Evolutionary conservation across 1,140 invertebrate genomes (phyloP).

Genomic region (Cherax quadricarinatus): DNA sequence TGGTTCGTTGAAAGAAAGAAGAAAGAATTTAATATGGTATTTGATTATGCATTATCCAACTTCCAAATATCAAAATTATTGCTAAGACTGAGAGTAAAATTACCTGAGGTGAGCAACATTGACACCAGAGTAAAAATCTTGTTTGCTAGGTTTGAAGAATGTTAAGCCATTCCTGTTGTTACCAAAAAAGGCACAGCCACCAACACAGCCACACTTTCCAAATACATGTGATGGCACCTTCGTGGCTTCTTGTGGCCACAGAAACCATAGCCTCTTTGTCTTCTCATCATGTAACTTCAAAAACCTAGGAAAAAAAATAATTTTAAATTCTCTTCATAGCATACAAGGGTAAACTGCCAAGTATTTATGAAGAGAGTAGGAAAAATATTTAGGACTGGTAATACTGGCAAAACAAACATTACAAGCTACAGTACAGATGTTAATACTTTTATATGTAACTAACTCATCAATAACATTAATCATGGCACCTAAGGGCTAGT

Average conservation of each 20-base stretch:
- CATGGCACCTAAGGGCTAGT: too few species aligned
- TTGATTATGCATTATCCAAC: too few species aligned
- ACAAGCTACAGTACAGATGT: too few species aligned
- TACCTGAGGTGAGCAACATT: constrained; percentile 88
- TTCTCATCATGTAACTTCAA: constrained; percentile 92
- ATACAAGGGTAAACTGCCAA: background rate
- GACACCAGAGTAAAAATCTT: constrained; percentile 87
- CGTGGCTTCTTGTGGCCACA: constrained; percentile 85
- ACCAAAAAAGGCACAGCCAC: constrained; percentile 96
- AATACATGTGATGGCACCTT: constrained; percentile 78
- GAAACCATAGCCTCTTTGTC: constrained; percentile 93
- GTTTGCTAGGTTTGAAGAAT: constrained; percentile 90
- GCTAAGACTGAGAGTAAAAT: constrained; percentile 31
- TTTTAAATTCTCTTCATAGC: background rate
- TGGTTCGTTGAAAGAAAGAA: too few species aligned
- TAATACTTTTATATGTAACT: too few species aligned
- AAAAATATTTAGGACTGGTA: too few species aligned
- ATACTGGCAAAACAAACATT: too few species aligned
- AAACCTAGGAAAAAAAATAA: constrained; percentile 79
- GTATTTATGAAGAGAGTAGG: too few species aligned
- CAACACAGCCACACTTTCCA: constrained; percentile 95
- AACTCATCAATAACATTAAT: too few species aligned
- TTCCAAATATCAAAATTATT: background rate
- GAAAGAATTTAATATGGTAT: too few species aligned
- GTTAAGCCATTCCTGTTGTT: constrained; percentile 89